Conservation (phyloP, 2,888 invertebrate genomes). For the Hydrotaea diabolus region DNA sequence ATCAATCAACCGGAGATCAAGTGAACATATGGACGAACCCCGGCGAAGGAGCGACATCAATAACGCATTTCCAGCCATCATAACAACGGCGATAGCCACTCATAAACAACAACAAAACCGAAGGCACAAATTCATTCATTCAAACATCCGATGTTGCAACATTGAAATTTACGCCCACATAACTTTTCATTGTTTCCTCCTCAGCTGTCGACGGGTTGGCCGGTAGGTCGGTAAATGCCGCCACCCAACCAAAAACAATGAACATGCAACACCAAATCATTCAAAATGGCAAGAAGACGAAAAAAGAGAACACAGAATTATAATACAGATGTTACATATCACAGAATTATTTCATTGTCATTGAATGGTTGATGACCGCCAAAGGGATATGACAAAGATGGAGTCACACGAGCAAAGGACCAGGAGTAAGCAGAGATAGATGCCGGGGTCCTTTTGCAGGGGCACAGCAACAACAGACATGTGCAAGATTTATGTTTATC, state of each 20-base stretch:
- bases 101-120: conserved; percentile 11
- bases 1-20: conserved; percentile 65
- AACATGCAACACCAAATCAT: conserved; percentile 60
- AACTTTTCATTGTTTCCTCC: conserved; percentile 51
- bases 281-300: conserved; percentile 17
- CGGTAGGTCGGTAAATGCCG: neutral
- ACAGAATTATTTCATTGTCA: conserved; percentile 53
- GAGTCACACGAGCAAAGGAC: neutral
- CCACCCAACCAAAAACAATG: neutral
- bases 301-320: conserved; percentile 46
- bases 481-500: conserved; percentile 59
- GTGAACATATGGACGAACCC: conserved; percentile 39
- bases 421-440: neutral
- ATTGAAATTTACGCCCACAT: conserved; percentile 61
- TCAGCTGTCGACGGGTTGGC: neutral
- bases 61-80: conserved; percentile 31
- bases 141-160: conserved; percentile 43
- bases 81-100: conserved; percentile 43
- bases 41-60: neutral
- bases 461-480: conserved; percentile 26
- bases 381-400: conserved; percentile 9
- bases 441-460: too few species aligned
- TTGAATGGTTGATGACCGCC: conserved; percentile 41
- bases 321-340: conserved; percentile 65
- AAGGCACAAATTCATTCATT: neutral